These are phyloP conservation scores for Drosophila suzukii DNA, from an alignment of 1,140 invertebrate species.

Conservation along the genomic window DNA sequence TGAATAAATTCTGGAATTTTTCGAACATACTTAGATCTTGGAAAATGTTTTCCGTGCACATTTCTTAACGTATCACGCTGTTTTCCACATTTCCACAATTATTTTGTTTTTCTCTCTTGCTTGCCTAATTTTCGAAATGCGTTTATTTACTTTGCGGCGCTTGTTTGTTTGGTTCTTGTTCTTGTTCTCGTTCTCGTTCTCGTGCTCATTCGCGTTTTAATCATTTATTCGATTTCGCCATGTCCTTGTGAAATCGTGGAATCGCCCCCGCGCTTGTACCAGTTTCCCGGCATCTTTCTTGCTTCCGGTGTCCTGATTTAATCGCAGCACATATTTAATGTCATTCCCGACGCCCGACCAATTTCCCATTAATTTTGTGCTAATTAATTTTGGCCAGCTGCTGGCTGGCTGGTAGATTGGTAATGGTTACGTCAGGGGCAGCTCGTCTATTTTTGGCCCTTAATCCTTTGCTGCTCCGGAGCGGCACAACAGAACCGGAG, in stretches of 20 bases:
- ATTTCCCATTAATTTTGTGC: conserved; percentile 46
- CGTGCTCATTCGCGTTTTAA: conserved; percentile 26
- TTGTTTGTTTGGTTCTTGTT: conserved; percentile 26
- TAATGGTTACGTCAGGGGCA: conserved; percentile 52
- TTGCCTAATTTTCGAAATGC: conserved; percentile 48
- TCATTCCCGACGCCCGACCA: conserved; percentile 43
- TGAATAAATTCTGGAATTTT: neutral
- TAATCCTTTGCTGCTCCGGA: conserved; percentile 44
- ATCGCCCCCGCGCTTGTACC: neutral
- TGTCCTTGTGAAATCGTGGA: conserved; percentile 1
- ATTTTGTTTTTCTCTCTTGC: conserved; percentile 9
- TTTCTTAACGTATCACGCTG: conserved; percentile 14
- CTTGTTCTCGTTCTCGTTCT: neutral
- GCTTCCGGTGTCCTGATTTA: conserved; percentile 38
- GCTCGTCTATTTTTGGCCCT: conserved; percentile 50
- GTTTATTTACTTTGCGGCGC: conserved; percentile 21
- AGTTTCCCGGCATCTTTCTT: conserved; percentile 3
- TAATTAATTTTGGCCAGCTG: conserved; percentile 52
- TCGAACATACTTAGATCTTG: neutral
- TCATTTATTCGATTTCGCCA: conserved; percentile 22
- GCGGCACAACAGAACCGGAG: conserved; percentile 5
- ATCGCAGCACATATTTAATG: conserved; percentile 50
- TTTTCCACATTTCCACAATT: neutral
- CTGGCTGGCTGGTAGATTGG: neutral
- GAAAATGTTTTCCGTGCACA: conserved; percentile 2